phyloP scores from a whole-genome alignment of 2,888 invertebrate species.

The Eurois occulta region DNA sequence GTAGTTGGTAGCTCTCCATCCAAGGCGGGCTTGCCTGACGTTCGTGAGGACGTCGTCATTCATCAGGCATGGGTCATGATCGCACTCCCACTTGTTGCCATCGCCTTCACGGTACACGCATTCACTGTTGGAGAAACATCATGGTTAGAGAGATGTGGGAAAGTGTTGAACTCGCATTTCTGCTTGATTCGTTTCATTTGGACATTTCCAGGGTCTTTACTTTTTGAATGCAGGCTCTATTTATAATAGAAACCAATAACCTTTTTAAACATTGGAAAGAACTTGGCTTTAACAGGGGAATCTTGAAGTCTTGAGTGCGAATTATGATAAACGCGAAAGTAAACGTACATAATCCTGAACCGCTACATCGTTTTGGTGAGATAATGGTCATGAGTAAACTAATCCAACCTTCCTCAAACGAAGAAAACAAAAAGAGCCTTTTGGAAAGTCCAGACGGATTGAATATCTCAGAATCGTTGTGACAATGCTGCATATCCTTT shows the following conservation, averaged over 20 bases:
- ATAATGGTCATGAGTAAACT: not conserved
- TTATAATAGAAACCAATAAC: not conserved
- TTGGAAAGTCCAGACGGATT: not conserved
- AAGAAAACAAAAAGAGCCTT: not conserved
- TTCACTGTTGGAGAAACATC: slow-evolving; percentile 83
- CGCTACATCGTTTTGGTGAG: not conserved
- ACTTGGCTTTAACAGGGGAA: not conserved
- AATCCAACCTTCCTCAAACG: not conserved
- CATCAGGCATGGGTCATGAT: slow-evolving; percentile 93
- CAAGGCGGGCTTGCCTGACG: slow-evolving; percentile 89
- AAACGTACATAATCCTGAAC: not conserved
- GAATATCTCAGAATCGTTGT: not conserved
- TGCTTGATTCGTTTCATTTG: not conserved
- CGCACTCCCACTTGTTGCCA: slow-evolving; percentile 91
- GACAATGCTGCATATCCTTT: not conserved
- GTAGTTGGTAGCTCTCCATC: slow-evolving; percentile 96
- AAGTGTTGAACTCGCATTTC: too few species aligned
- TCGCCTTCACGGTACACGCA: slow-evolving; percentile 82
- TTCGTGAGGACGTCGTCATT: slow-evolving; percentile 92
- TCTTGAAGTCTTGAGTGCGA: not conserved
- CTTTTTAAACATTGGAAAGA: not conserved
- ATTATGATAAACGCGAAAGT: not conserved
- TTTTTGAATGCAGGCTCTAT: not conserved
- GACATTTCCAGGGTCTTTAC: not conserved
- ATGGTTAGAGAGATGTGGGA: slow-evolving; percentile 1